phyloP scores from a whole-genome alignment of 2,113 vertebrate species.

The Cephalopterus ornatus region DNA sequence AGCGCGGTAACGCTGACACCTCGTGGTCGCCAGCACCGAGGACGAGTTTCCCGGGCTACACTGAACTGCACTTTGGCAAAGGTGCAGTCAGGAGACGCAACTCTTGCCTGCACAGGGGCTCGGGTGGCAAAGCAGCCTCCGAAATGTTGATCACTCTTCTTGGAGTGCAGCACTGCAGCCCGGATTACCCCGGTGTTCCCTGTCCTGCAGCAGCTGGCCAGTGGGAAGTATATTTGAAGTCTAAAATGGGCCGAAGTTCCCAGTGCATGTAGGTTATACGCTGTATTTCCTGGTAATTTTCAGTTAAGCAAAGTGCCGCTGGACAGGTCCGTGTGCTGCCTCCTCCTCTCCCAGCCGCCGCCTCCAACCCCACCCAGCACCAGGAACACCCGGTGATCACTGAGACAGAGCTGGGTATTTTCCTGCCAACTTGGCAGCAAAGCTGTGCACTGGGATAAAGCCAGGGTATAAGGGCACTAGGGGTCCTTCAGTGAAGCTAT shows the following conservation, averaged over 20 bases:
- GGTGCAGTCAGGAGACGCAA: background rate
- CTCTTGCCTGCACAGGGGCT: background rate
- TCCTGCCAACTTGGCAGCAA: background rate
- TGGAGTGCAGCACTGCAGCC: background rate
- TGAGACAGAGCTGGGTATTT: too few species aligned
- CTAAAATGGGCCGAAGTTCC: background rate
- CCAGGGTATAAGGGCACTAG: background rate
- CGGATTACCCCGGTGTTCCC: background rate
- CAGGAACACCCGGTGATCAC: accelerated
- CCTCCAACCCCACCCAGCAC: background rate
- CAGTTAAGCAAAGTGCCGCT: accelerated
- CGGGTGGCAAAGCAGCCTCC: background rate
- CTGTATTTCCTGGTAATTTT: background rate
- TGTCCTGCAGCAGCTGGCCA: accelerated
- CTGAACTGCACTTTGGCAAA: accelerated
- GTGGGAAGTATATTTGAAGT: background rate
- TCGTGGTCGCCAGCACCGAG: background rate
- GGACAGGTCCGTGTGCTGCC: background rate
- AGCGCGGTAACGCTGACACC: slow-evolving; percentile 56
- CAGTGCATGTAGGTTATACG: accelerated
- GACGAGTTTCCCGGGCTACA: accelerated
- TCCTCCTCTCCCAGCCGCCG: accelerated
- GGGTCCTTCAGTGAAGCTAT: background rate
- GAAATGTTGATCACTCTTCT: accelerated
- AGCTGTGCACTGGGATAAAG: background rate